Conservation (phyloP, 2,797 vertebrate species). For the Erithacus rubecula region DNA sequence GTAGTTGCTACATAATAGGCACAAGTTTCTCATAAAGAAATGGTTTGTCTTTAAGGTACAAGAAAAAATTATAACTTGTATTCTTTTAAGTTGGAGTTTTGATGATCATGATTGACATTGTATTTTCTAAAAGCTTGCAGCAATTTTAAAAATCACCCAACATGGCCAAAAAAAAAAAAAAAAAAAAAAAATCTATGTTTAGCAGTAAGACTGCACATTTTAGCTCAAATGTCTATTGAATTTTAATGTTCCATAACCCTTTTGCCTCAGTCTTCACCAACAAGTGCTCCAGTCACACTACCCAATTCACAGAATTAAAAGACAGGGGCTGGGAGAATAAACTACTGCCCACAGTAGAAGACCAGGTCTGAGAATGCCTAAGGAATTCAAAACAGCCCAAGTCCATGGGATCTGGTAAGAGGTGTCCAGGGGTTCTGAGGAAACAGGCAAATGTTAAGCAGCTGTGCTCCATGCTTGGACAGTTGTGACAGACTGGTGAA, state of each 20-base stretch:
- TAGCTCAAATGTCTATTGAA: not conserved
- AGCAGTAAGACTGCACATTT: not conserved
- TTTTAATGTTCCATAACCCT: not conserved
- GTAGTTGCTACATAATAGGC: not conserved
- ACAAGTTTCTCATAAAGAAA: not conserved
- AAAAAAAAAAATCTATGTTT: not conserved
- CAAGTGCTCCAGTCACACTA: not conserved
- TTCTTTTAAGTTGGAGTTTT: not conserved
- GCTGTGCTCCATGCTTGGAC: not conserved
- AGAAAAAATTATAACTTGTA: not conserved
- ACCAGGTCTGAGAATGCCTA: fast-evolving
- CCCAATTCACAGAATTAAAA: not conserved
- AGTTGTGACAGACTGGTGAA: not conserved
- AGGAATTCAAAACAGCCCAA: not conserved
- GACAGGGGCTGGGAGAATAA: not conserved
- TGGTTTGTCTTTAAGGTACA: not conserved
- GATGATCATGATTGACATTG: not conserved
- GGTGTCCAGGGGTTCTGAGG: not conserved
- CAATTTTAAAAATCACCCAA: not conserved
- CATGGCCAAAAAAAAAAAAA: not conserved
- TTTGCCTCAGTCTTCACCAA: not conserved
- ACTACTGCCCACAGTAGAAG: not conserved
- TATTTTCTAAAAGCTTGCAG: not conserved
- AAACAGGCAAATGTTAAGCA: not conserved
- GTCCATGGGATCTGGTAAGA: no score